These are phyloP conservation scores for Oreochromis niloticus DNA, from an alignment of 2,113 vertebrate species.

Conservation along the genomic window DNA sequence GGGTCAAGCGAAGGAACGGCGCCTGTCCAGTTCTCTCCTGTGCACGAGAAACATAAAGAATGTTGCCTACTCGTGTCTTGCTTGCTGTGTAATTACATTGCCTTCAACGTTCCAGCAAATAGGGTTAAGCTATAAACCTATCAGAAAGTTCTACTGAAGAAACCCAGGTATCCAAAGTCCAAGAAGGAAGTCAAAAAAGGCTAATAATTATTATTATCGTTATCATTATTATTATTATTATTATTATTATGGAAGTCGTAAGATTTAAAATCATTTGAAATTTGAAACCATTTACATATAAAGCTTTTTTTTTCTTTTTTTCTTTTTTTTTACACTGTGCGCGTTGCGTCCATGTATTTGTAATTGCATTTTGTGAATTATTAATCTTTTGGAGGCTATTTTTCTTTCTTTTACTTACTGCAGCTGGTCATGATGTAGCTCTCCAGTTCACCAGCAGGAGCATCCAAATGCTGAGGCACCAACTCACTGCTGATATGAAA, in stretches of 20 bases:
- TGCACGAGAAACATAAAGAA: no score
- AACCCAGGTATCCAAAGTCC: neutral
- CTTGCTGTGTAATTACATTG: no score
- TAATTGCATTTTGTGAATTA: neutral
- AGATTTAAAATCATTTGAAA: neutral
- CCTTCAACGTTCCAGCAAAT: no score
- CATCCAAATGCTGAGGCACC: neutral
- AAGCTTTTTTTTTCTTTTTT: no score
- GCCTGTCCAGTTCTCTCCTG: no score
- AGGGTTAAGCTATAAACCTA: no score
- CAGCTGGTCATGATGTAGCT: neutral
- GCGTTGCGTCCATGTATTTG: neutral
- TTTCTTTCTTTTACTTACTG: neutral
- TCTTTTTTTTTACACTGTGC: neutral
- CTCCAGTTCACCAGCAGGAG: neutral
- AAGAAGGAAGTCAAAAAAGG: neutral
- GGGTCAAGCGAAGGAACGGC: no score
- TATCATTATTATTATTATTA: neutral
- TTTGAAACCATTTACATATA: neutral
- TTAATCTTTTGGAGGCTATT: accelerated
- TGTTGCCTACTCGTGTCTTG: no score
- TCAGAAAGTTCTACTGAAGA: neutral
- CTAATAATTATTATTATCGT: neutral
- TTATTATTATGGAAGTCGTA: accelerated
- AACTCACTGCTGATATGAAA: neutral